These are phyloP conservation scores for Pseudomugil tenellus DNA, from an alignment of 2,797 vertebrate genomes.

Conservation along the genomic window DNA sequence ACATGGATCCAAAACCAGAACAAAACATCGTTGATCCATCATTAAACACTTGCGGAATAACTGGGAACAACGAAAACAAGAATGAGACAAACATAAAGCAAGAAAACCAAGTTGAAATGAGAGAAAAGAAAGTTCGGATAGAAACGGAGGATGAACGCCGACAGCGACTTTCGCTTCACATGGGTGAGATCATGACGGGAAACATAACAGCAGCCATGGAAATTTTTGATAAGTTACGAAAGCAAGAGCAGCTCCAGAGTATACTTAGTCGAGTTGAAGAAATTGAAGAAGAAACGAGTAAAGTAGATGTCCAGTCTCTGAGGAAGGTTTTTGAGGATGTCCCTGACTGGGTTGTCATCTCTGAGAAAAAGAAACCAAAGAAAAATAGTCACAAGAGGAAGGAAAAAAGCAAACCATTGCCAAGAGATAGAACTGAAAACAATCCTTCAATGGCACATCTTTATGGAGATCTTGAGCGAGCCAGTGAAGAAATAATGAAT, in stretches of 20 bases:
- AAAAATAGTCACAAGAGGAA: conserved; percentile 52
- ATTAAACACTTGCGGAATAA: conserved; percentile 19
- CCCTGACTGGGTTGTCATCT: conserved; percentile 82
- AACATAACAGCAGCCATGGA: conserved; percentile 86
- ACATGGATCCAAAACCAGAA: conserved; percentile 12
- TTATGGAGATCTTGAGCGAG: conserved; percentile 92
- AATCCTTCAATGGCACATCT: conserved; percentile 85
- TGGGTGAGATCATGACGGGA: conserved; percentile 91
- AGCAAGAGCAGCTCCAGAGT: conserved; percentile 87
- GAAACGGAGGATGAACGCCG: conserved; percentile 86
- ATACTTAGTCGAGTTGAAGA: conserved; percentile 88
- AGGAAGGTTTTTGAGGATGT: conserved; percentile 87
- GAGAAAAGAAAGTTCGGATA: conserved; percentile 71
- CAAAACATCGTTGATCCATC: conserved; percentile 16
- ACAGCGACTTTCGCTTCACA: conserved; percentile 90
- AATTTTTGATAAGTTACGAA: conserved; percentile 87
- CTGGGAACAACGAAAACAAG: conserved; percentile 28
- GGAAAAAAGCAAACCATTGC: conserved; percentile 44
- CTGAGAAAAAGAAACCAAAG: conserved; percentile 59
- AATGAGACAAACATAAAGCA: conserved; percentile 26
- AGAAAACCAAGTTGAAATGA: conserved; percentile 75
- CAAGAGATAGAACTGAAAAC: conserved; percentile 70
- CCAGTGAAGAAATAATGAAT: conserved; percentile 89
- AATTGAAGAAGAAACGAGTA: conserved; percentile 86
- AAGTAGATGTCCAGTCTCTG: conserved; percentile 85